Evolutionary conservation across 2,888 invertebrate species (phyloP).

Genomic region (Acleris holmiana): DNA sequence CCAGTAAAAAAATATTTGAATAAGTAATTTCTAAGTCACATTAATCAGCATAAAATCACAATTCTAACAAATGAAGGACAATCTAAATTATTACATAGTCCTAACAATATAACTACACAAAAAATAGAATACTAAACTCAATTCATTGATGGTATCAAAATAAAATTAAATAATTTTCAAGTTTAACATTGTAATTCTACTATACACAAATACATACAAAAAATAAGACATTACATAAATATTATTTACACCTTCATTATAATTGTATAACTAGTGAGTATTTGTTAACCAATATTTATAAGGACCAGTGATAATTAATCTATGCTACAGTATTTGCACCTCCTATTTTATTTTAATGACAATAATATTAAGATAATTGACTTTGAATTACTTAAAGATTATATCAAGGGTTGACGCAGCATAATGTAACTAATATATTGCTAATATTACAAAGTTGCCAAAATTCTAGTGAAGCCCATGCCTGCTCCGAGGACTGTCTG

Average conservation of each 20-base stretch:
- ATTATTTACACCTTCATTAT: conserved; percentile 32
- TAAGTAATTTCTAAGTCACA: too few relatives aligned
- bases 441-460: conserved; percentile 92
- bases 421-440: conserved; percentile 27
- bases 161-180: conserved; percentile 16
- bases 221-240: conserved; percentile 24
- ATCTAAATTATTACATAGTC: conserved; percentile 11
- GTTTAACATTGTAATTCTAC: conserved; percentile 18
- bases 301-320: conserved; percentile 42
- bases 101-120: conserved; percentile 28
- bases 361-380: conserved; percentile 65
- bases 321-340: conserved; percentile 55
- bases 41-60: conserved; percentile 16
- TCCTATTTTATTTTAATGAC: conserved; percentile 49
- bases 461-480: conserved; percentile 95
- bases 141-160: conserved; percentile 15
- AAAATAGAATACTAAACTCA: conserved; percentile 14
- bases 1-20: too few relatives aligned
- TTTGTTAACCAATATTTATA: conserved; percentile 48
- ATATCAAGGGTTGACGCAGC: conserved; percentile 25
- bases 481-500: conserved; percentile 95
- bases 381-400: conserved; percentile 49
- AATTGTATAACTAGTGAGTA: conserved; percentile 49
- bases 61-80: conserved; percentile 12
- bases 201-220: conserved; percentile 9